Base-by-base conservation (phyloP, 2,113 vertebrate species). In the Hemiprocne comata region DNA sequence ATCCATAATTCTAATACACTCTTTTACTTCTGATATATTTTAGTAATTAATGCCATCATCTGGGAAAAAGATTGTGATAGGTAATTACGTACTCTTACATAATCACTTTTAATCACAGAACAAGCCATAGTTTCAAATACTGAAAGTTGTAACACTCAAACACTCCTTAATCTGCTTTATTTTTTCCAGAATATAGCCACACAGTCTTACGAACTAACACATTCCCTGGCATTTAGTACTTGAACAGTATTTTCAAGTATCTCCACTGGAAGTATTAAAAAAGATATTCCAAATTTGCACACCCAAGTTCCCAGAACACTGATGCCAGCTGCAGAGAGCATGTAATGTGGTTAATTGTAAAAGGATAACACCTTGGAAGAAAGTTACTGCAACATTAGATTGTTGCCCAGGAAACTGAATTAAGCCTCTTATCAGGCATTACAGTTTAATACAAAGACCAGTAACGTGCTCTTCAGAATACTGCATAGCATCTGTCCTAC, bases 321-420 rank as follows among this genome's bases (percentile, higher is more conserved):
- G 57, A 80, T 33, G 38, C 24, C 58, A 92, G 83, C 80, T 94
- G 65, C 83, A 87, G 38, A 77, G n/a, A 18, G 13, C 0, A 0
- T 6, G 16, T 12, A 20, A 10, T 20, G 51, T 64, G 38, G 2
- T 74, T 86, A 85, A 85, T 73, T 29, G 69, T 26, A 55, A 74
- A 83, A 89, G 48, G 66, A 2, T 24, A 87, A 48, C 80, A 95
- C 93, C 84, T 82, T 18, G 21, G 46, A 81, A 84, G 33, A 77
- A 78, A 92, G 84, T 85, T 74, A 38, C 57, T 53, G 40, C 81
- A 73, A 73, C 57, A 60, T 36, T 72, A 75, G 48, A 82, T 19
- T 71, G 89, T 94, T 97, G 89, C 89, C 94, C 89, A 55, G 91
- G 89, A 87, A 94, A 97, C 77, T 1, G 53, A 87, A 95, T 87